These are phyloP conservation scores for Heteromyza rotundicornis DNA, from an alignment of 2,888 invertebrate species.

Conservation along the genomic window DNA sequence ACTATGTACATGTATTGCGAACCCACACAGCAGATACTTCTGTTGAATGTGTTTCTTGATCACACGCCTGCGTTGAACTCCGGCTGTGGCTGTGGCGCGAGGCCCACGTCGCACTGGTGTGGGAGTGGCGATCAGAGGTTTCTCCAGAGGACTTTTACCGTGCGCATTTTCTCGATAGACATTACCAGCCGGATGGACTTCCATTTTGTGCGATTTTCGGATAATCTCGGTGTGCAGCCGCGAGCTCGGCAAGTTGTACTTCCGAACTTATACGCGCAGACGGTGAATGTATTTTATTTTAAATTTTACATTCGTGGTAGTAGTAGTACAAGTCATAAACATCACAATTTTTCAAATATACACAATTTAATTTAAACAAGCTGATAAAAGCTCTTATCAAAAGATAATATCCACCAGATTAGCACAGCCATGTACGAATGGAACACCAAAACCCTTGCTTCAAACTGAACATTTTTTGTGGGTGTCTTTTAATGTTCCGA, in stretches of 20 bases:
- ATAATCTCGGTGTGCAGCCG: conserved; percentile 16
- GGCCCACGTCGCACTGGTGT: conserved; percentile 32
- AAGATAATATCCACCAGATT: conserved; percentile 20
- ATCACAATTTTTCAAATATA: conserved; percentile 12
- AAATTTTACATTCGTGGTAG: too few species aligned
- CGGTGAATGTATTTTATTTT: too few species aligned
- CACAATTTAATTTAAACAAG: conserved; percentile 4
- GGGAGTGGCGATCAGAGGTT: conserved; percentile 17
- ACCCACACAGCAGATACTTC: conserved; percentile 62
- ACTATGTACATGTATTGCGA: conserved; percentile 60
- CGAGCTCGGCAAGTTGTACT: too few species aligned
- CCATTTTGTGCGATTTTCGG: conserved; percentile 31
- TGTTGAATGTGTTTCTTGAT: conserved; percentile 62
- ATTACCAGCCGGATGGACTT: conserved; percentile 24
- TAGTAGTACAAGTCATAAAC: conserved; percentile 16
- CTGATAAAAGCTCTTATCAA: conserved; percentile 24
- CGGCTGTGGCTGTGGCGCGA: conserved; percentile 53
- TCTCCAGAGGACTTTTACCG: conserved; percentile 26
- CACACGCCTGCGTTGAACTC: conserved; percentile 57
- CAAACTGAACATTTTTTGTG: too few species aligned
- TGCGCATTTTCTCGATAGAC: background rate
- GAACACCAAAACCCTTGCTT: too few species aligned
- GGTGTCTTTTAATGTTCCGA: too few species aligned
- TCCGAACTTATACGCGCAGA: too few species aligned
- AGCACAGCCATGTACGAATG: background rate